Base-by-base conservation (phyloP, 2,797 vertebrate species). In the Micrastur ruficollis region DNA sequence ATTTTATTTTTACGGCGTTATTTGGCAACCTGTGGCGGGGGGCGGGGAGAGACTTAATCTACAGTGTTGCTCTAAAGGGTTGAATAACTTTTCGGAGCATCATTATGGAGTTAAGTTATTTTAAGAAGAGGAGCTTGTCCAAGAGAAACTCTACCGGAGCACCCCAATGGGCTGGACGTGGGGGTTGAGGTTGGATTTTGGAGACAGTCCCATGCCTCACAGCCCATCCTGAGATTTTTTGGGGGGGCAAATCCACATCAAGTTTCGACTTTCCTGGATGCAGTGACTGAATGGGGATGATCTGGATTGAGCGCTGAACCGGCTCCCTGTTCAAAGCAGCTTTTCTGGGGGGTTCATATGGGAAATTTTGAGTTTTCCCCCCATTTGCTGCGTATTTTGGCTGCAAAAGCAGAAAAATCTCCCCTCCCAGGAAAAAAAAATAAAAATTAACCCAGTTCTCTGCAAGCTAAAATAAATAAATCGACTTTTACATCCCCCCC, bases 401-500 rank as follows among this genome's bases (percentile, higher is more conserved):
- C 29, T 26, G 42, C n/a, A 36, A 56, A 88, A 88, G 82, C 52
- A 76, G 75, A 52, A 86, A 73, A 84, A 59, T 32, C 7, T 66
- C 47, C 50, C 32, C 26, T 79, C n/a, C 20, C 11, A 47, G 21
- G 5, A 2, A 17, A 23, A 53, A 29, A 58, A 59, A n/a, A 15
- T 9, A 18, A 27, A 36, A 59, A 40, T 40, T 38, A 34, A 67
- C 12, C 27, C 44, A 22, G 4, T 32, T 81, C 76, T 83, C 58
- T 31, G 31, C 81, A 14, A 68, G 46, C 65, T 86, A 72, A 94
- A 93, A 93, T 75, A 95, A 96, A 97, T 93, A 93, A 84, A 79
- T 75, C 2, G 18, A 72, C 68, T 93, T 92, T 92, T 36, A 17
- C 19, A 4, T 26, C 16, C 40, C 62, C 15, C 17, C 14, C 11